Conservation (phyloP, 2,797 vertebrate genomes). For the Mustela erminea region DNA sequence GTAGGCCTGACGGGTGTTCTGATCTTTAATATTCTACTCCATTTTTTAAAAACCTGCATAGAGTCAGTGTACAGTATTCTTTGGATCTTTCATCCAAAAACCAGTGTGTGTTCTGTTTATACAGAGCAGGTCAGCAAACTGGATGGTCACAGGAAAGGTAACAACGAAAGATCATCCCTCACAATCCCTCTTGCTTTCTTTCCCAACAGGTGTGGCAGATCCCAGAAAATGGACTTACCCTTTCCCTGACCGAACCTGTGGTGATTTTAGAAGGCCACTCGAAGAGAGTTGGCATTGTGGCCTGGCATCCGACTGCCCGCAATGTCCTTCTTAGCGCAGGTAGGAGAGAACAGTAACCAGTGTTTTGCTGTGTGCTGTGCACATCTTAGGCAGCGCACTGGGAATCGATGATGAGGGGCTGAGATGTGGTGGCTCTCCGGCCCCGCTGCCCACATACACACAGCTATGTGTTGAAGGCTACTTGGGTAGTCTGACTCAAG, state of each 20-base stretch:
- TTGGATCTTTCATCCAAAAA: not conserved
- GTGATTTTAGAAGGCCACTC: constrained; percentile 97
- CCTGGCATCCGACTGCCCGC: constrained; percentile 97
- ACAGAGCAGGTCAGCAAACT: not conserved
- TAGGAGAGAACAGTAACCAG: constrained; percentile 69
- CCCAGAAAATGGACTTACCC: constrained; percentile 95
- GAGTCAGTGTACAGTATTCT: not conserved
- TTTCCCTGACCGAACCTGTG: constrained; percentile 94
- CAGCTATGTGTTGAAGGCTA: not conserved
- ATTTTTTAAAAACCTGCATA: not conserved
- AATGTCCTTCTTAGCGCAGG: constrained; percentile 98
- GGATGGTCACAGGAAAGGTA: not conserved
- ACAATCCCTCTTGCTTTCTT: not conserved
- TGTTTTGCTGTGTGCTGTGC: fast-evolving
- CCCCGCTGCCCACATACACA: fast-evolving
- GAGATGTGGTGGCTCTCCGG: not conserved
- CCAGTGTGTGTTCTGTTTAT: fast-evolving
- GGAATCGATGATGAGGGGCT: not conserved
- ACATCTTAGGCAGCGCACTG: not conserved
- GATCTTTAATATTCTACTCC: not conserved
- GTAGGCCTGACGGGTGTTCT: not conserved
- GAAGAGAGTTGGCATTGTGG: constrained; percentile 97
- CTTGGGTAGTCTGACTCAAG: not conserved
- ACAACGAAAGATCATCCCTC: not conserved
- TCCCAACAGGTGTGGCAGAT: constrained; percentile 97